Evolutionary conservation across 2,113 vertebrate genomes (phyloP).

Genomic region (Sula dactylatra): DNA sequence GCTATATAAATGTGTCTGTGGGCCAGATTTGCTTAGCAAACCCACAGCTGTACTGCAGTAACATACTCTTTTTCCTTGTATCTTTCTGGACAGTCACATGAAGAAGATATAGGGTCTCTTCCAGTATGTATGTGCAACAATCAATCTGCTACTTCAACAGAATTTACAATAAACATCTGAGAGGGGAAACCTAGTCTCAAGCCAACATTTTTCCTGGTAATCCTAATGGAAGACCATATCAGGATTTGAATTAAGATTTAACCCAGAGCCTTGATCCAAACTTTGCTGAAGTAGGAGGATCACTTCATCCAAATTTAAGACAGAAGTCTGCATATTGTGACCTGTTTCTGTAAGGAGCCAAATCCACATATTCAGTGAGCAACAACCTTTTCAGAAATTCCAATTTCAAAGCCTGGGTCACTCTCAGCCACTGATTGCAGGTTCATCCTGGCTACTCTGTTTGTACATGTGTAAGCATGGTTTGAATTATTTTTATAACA

Average conservation of each 20-base stretch:
- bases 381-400: neutral
- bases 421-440: neutral
- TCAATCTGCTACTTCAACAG: neutral
- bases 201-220: neutral
- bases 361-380: neutral
- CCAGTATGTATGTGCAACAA: neutral
- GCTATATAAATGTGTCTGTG: neutral
- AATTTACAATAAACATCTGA: neutral
- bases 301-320: neutral
- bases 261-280: neutral
- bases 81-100: neutral
- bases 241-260: slow-evolving; percentile 13
- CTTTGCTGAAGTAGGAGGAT: neutral
- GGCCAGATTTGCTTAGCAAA: slow-evolving; percentile 24
- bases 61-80: neutral
- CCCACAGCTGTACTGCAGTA: neutral
- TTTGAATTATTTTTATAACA: slow-evolving; percentile 7
- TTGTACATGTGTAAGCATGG: neutral
- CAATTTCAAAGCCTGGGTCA: neutral
- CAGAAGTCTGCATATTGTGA: neutral
- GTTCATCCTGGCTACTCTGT: neutral
- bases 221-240: neutral
- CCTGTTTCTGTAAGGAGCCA: neutral
- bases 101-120: neutral
- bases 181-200: neutral